Evolutionary conservation across 1,140 invertebrate species (phyloP).

Genomic region (Tetramorium alpestre): DNA sequence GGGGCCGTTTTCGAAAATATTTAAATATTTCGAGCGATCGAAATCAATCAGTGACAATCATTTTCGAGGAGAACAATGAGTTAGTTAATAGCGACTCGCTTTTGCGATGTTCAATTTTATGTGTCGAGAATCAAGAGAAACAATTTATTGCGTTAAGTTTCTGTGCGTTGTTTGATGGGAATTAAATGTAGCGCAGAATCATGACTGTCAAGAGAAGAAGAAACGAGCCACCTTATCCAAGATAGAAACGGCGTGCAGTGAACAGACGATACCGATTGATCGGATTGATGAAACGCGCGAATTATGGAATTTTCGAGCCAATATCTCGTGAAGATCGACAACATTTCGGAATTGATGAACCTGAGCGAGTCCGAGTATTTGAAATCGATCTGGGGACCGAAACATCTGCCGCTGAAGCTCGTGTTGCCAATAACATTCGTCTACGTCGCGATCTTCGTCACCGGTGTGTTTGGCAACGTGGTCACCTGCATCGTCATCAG

Average conservation of each 20-base stretch:
- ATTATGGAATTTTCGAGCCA: conserved; percentile 58
- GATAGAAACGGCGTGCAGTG: not conserved
- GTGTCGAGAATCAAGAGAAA: not conserved
- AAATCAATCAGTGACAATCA: not conserved
- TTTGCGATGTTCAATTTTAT: conserved; percentile 3
- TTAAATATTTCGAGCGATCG: not conserved
- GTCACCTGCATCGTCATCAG: conserved; percentile 89
- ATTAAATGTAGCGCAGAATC: not conserved
- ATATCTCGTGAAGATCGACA: conserved; percentile 33
- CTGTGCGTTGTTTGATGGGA: not conserved
- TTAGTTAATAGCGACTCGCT: not conserved
- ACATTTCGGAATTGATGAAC: conserved; percentile 52
- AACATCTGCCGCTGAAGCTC: conserved; percentile 78
- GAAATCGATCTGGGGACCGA: conserved; percentile 71
- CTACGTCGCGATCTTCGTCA: conserved; percentile 87
- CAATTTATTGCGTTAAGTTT: not conserved
- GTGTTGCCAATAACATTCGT: conserved; percentile 85
- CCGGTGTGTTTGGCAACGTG: conserved; percentile 89
- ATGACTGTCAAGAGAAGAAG: not conserved
- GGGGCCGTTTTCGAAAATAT: not conserved
- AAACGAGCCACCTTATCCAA: not conserved
- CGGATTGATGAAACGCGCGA: conserved; percentile 16
- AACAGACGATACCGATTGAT: not conserved
- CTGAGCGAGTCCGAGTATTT: conserved; percentile 76
- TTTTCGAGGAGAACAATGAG: not conserved